Evolutionary conservation across 2,113 vertebrate genomes (phyloP), one percentile per base, ranked within the genome.

Genomic region (Beaufortia kweichowensis): DNA sequence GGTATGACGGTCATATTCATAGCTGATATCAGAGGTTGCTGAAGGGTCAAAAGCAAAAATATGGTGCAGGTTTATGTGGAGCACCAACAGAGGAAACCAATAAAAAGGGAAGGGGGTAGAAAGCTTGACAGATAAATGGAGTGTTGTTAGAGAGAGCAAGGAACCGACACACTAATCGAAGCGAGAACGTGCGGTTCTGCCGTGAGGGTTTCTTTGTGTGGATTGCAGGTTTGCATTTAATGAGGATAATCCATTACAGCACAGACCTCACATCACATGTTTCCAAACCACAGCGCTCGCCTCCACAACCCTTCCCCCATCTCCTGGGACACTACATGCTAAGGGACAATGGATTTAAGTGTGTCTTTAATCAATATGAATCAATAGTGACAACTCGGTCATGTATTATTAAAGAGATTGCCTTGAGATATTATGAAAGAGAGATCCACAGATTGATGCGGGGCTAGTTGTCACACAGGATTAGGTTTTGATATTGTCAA

Each of bases 161-260:
- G 17, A n/a, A 46, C 15, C 15, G 43, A 24, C n/a, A 12, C 11
- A 39, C 35, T 39, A 10, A 39, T 39, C 35, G 35, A 56, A 46
- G 50, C 15, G 21, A 24, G 50, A 28, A 80, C 17, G 35, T 41
- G 53, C 60, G 15, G 24, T 5, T 31, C 11, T 12, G 14, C 65
- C 67, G 26, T 76, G 68, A 66, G 66, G 48, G 73, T 76, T 55
- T 64, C 59, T 76, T 55, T 71, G 66, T 50, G 73, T n/a, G n/a
- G 67, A 65, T 59, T 24, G 28, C 48, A 73, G 35, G 68, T 55
- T 74, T 77, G 17, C 46, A 78, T 68, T 81, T 84, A 81, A 81
- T 67, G 72, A 81, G 79, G 76, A 72, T 63, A 76, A 81, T 77
- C 60, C 72, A 61, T 72, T 64, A 62, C 48, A 48, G 76, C 57